A percentile compares a stretch with the other conserved stretches of the same genome.
These are phyloP conservation scores for Meda fulgida DNA, from an alignment of 2,797 vertebrate genomes.

Conservation along the genomic window DNA sequence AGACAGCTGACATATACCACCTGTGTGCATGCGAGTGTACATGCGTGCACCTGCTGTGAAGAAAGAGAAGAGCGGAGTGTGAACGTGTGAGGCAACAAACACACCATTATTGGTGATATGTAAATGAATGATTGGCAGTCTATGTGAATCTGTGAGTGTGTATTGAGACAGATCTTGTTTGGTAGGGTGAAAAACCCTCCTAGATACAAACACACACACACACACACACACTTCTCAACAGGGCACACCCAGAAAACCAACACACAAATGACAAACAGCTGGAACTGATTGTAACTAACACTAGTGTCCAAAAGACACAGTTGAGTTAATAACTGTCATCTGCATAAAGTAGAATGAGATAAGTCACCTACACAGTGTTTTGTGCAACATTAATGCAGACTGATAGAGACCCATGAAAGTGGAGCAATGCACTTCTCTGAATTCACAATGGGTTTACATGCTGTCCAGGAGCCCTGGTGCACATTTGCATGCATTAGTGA, in stretches of 20 bases:
- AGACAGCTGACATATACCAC: conserved; percentile 28
- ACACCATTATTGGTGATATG: neutral
- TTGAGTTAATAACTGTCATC: conserved; percentile 23
- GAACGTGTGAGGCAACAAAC: neutral
- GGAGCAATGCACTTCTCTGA: neutral
- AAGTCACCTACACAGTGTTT: neutral
- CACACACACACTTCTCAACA: neutral
- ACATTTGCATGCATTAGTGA: neutral
- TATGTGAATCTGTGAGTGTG: conserved; percentile 28
- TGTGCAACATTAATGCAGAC: neutral
- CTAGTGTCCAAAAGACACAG: neutral
- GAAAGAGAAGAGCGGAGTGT: conserved; percentile 25
- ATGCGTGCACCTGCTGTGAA: conserved; percentile 53
- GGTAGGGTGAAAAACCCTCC: neutral
- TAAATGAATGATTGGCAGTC: neutral
- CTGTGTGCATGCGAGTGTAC: conserved; percentile 43
- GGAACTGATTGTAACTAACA: conserved; percentile 20
- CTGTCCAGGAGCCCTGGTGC: neutral
- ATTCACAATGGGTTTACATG: neutral
- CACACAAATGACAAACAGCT: conserved; percentile 35
- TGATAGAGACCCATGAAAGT: neutral
- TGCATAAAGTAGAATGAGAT: neutral
- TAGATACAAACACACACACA: neutral
- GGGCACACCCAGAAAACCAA: conserved; percentile 34
- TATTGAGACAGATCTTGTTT: neutral